Conservation (phyloP, 2,888 invertebrate genomes). For the Lacanobia oleracea region DNA sequence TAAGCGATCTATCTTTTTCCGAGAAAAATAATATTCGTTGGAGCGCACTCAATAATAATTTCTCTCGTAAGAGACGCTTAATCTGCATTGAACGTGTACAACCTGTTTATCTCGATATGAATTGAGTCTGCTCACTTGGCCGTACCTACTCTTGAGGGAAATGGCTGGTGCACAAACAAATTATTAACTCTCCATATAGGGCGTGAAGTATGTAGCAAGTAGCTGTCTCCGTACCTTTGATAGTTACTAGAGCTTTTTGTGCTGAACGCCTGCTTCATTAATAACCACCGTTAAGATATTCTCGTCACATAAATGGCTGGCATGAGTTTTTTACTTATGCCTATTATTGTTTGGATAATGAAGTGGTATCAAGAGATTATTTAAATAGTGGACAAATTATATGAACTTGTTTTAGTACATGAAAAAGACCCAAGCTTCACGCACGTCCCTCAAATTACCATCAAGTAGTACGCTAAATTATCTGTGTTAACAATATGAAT, state of each 20-base stretch:
- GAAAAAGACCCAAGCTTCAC: neutral
- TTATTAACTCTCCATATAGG: slow-evolving; percentile 83
- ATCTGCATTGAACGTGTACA: slow-evolving; percentile 78
- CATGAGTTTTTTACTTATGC: slow-evolving; percentile 75
- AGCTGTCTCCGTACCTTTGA: slow-evolving; percentile 76
- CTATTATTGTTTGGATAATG: slow-evolving; percentile 63
- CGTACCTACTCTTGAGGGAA: slow-evolving; percentile 72
- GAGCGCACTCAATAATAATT: slow-evolving; percentile 81
- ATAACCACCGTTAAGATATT: slow-evolving; percentile 78
- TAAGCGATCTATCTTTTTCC: slow-evolving; percentile 88
- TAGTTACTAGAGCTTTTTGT: slow-evolving; percentile 77
- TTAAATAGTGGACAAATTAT: slow-evolving; percentile 24
- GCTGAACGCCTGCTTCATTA: slow-evolving; percentile 74
- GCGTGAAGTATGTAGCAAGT: slow-evolving; percentile 76
- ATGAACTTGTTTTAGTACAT: slow-evolving; percentile 14
- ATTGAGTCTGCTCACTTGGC: slow-evolving; percentile 76
- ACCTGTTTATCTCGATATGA: slow-evolving; percentile 81
- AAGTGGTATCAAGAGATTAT: slow-evolving; percentile 53
- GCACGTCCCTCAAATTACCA: neutral
- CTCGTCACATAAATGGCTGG: slow-evolving; percentile 74
- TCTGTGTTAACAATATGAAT: neutral
- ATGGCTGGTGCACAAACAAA: slow-evolving; percentile 82
- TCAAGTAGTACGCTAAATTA: slow-evolving; percentile 5
- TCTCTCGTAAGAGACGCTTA: slow-evolving; percentile 79
- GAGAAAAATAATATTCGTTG: slow-evolving; percentile 85